phyloP scores from a whole-genome alignment of 1,140 invertebrate species.

The Eupristina koningsbergeri region DNA sequence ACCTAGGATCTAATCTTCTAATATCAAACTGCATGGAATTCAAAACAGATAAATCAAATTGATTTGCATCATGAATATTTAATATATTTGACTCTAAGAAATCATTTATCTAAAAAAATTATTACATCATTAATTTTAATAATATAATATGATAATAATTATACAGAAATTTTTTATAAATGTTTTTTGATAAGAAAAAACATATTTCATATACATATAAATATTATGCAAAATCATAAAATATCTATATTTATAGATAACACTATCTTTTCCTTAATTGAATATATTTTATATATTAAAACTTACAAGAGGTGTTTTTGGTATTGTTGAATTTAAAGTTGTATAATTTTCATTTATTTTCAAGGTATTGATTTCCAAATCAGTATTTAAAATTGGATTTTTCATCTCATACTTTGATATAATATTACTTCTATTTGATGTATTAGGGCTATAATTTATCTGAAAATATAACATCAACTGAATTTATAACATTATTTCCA shows the following conservation, averaged over 20 bases:
- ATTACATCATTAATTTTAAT: background rate
- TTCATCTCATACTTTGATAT: background rate
- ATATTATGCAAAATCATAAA: no score
- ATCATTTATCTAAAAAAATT: background rate
- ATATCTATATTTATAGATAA: no score
- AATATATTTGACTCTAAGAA: background rate
- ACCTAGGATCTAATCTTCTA: background rate
- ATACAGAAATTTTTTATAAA: background rate
- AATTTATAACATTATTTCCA: background rate
- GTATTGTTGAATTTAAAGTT: background rate
- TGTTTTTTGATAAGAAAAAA: background rate
- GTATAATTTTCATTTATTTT: no score
- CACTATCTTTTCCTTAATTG: background rate
- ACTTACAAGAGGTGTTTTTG: background rate
- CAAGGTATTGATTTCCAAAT: background rate
- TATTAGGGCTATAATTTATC: background rate
- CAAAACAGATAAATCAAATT: background rate
- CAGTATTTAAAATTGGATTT: background rate
- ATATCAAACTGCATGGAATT: background rate
- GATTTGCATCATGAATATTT: background rate
- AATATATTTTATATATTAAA: background rate
- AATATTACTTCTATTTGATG: background rate
- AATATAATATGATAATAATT: background rate
- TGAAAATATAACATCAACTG: background rate
- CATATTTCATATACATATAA: no score